Percentiles rank a stretch among this genome's conserved stretches.
phyloP scores from a whole-genome alignment of 2,113 vertebrate genomes.

The Festucalex cinctus region DNA sequence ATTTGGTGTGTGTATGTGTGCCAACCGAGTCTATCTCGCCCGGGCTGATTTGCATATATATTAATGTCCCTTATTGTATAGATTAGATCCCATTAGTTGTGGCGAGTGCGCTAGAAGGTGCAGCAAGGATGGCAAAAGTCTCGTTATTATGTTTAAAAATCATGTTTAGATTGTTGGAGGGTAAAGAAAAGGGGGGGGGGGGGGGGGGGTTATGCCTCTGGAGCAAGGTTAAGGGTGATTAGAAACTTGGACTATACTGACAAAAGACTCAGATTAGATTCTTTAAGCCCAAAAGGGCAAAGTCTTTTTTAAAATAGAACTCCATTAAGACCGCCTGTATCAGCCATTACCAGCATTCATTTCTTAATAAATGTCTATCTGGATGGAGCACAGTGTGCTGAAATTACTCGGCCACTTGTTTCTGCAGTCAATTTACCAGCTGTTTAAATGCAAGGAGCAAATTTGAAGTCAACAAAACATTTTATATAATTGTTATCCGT shows the following conservation, averaged over 20 bases:
- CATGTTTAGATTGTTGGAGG: constrained; percentile 64
- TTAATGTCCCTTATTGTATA: constrained; percentile 80
- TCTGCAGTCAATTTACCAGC: background rate
- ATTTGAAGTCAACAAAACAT: background rate
- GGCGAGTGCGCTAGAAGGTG: constrained; percentile 74
- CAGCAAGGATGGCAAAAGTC: constrained; percentile 69
- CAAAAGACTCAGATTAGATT: constrained; percentile 60
- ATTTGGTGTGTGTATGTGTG: constrained; percentile 24
- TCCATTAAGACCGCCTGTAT: constrained; percentile 41
- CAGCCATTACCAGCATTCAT: constrained; percentile 46
- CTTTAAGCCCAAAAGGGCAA: constrained; percentile 32
- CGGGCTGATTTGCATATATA: constrained; percentile 80
- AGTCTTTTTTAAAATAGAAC: constrained; percentile 28
- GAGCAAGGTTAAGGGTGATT: constrained; percentile 64
- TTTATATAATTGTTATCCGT: background rate
- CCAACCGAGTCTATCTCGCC: constrained; percentile 49
- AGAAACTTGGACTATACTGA: constrained; percentile 48
- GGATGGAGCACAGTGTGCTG: constrained; percentile 27
- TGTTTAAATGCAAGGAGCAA: background rate
- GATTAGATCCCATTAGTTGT: constrained; percentile 81
- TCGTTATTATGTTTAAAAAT: constrained; percentile 62
- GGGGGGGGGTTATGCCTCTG: constrained; percentile 36
- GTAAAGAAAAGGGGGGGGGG: constrained; percentile 13
- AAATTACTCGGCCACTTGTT: constrained; percentile 23
- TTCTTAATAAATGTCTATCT: constrained; percentile 47